phyloP scores from a whole-genome alignment of 2,797 vertebrate genomes.

The Chiloscyllium punctatum region DNA sequence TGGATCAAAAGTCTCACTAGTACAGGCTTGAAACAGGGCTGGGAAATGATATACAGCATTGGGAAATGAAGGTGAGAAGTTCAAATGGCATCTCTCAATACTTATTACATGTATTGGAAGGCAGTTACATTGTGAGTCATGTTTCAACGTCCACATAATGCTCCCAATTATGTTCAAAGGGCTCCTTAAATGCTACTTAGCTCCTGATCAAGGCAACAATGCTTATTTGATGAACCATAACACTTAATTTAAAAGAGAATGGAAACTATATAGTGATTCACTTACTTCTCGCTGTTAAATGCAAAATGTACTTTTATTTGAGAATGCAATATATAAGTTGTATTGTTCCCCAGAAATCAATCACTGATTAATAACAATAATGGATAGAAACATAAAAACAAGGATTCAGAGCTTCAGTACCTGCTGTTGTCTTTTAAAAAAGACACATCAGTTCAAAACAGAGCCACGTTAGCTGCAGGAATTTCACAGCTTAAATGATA shows the following conservation, averaged over 20 bases:
- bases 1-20: background rate
- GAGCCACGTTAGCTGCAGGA: background rate
- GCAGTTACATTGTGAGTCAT: background rate
- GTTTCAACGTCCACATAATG: conserved; percentile 20
- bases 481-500: background rate
- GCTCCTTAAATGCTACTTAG: background rate
- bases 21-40: background rate
- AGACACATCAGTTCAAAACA: background rate
- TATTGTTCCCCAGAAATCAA: background rate
- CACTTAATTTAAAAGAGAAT: background rate
- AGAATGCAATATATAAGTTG: background rate
- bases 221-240: background rate
- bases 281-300: background rate
- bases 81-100: conserved; percentile 10
- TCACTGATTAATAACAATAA: conserved; percentile 20
- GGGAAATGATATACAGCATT: conserved; percentile 8
- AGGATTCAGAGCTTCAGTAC: background rate
- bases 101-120: background rate
- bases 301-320: background rate
- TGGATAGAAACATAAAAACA: background rate
- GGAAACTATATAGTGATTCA: background rate
- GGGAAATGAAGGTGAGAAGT: conserved; percentile 29
- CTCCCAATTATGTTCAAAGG: conserved; percentile 10
- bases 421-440: background rate
- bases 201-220: background rate